Evolutionary conservation across 2,797 vertebrate genomes (phyloP).

Genomic region (Aplochiton taeniatus): DNA sequence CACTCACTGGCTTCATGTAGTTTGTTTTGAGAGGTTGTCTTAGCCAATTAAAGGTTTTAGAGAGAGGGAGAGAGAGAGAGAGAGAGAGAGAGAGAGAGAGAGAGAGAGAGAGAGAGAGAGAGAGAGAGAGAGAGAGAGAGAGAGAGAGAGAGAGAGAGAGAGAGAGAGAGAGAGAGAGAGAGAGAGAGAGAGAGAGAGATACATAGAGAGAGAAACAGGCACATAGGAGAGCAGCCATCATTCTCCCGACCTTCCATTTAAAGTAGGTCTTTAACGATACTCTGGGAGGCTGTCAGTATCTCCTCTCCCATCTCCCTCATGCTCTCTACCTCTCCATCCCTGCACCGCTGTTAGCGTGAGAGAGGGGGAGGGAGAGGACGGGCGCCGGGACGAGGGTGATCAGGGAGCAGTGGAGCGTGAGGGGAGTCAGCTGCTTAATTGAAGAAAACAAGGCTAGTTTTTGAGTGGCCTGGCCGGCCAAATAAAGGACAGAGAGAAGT

Average conservation of each 20-base stretch:
- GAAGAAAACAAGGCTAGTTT: no score
- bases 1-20: not conserved
- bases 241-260: conserved; percentile 34
- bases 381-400: not conserved
- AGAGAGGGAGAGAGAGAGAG: conserved; percentile 19
- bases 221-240: conserved; percentile 7
- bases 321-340: conserved; percentile 11
- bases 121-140: conserved; percentile 5
- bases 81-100: not conserved
- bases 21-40: conserved; percentile 1
- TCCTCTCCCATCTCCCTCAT: conserved; percentile 13
- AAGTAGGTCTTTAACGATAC: conserved; percentile 37
- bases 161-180: conserved; percentile 19
- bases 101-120: not conserved
- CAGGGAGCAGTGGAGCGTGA: no score
- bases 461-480: no score
- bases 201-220: no score
- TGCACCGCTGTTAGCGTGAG: conserved; percentile 17
- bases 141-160: not conserved
- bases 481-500: no score
- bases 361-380: conserved; percentile 16
- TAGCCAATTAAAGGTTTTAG: not conserved
- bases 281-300: conserved; percentile 10
- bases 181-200: conserved; percentile 9
- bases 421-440: no score